Percentiles rank a stretch among this genome's conserved stretches.
phyloP scores from a whole-genome alignment of 92 coral and sea anemone species.

The Muricea muricata region DNA sequence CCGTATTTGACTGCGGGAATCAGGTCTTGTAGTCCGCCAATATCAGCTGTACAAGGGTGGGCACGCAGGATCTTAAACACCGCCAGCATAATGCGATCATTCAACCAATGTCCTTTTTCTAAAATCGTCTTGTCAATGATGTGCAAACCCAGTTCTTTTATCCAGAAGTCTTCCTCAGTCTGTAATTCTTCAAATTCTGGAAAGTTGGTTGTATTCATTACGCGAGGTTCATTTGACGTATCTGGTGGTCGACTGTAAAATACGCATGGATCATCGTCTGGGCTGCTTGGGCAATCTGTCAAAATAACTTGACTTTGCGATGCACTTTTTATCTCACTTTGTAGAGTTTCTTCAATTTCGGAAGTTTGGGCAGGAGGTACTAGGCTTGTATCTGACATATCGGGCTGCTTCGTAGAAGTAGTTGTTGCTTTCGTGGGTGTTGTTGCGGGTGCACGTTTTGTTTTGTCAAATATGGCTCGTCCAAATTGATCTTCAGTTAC shows the following conservation, averaged over 20 bases:
- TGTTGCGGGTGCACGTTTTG: background rate
- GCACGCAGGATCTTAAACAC: slow-evolving; percentile 46
- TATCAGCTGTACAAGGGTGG: slow-evolving; percentile 27
- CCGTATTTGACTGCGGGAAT: slow-evolving; percentile 53
- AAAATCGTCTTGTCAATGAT: slow-evolving; percentile 43
- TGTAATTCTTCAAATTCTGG: no score
- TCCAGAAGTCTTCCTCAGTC: background rate
- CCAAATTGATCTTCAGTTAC: slow-evolving; percentile 42
- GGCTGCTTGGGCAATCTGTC: background rate
- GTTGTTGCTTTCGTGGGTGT: background rate
- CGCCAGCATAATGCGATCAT: slow-evolving; percentile 1
- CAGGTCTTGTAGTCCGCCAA: slow-evolving; percentile 64
- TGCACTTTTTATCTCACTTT: background rate
- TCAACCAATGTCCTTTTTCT: slow-evolving; percentile 52
- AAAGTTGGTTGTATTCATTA: no score
- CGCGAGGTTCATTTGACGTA: background rate
- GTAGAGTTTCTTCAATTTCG: no score
- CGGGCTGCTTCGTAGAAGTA: no score
- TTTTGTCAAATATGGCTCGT: slow-evolving; percentile 33
- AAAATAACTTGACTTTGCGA: background rate
- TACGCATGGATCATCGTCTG: background rate
- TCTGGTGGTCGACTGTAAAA: background rate
- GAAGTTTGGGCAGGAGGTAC: background rate
- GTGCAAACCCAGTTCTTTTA: slow-evolving; percentile 33
- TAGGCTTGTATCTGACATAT: background rate